Evolutionary conservation across 1,140 invertebrate species (phyloP).

Genomic region (Diabrotica undecimpunctata): DNA sequence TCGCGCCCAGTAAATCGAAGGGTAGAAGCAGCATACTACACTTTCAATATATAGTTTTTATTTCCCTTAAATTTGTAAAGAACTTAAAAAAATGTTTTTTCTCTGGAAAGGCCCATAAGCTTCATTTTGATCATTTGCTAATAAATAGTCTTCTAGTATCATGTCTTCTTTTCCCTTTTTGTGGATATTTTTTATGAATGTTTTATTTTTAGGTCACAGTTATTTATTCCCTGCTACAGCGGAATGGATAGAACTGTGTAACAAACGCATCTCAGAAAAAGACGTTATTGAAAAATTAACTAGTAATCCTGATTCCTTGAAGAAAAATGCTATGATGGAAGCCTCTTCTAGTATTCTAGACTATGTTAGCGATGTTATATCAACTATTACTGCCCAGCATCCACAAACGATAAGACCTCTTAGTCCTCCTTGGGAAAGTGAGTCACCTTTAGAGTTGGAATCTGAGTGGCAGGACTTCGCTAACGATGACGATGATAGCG

Average conservation of each 20-base stretch:
- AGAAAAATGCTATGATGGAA: conserved; percentile 60
- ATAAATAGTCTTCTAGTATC: too few relatives aligned
- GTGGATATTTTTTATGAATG: too few relatives aligned
- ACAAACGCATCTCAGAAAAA: conserved; percentile 57
- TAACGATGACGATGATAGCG: conserved; percentile 88
- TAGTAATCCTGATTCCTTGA: conserved; percentile 34
- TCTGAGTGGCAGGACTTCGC: conserved; percentile 81
- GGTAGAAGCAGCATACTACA: too few relatives aligned
- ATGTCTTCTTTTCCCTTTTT: too few relatives aligned
- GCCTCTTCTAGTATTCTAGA: conserved; percentile 68
- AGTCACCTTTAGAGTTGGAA: conserved; percentile 69
- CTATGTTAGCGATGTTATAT: conserved; percentile 54
- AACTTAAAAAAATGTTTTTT: too few relatives aligned
- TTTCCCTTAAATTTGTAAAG: too few relatives aligned
- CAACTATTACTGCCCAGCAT: conserved; percentile 41
- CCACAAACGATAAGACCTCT: conserved; percentile 50
- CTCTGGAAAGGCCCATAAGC: too few relatives aligned
- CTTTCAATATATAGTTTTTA: too few relatives aligned
- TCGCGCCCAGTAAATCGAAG: too few relatives aligned
- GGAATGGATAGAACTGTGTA: conserved; percentile 74
- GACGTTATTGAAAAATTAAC: conserved; percentile 55
- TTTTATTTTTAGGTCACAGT: conserved; percentile 59
- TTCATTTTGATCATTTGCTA: too few relatives aligned
- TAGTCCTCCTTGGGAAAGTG: conserved; percentile 76
- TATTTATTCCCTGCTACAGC: conserved; percentile 72